phyloP scores from a whole-genome alignment of 2,888 invertebrate species.

The Tryphoninae sp. region DNA sequence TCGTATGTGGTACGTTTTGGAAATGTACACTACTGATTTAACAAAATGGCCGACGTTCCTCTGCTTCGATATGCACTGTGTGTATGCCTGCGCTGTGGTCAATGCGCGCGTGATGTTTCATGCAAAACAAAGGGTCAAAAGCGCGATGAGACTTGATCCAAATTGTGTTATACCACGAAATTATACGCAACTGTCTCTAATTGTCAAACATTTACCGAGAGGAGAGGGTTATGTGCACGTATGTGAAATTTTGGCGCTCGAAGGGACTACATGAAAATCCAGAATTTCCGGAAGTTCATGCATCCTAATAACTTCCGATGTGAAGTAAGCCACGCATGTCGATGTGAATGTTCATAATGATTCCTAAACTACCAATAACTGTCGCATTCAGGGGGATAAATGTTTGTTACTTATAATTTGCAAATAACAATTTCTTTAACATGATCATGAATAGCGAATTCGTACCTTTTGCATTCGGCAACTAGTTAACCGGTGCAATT shows the following conservation, averaged over 20 bases:
- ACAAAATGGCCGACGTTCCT: conserved; percentile 75
- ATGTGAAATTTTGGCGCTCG: conserved; percentile 56
- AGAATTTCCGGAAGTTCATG: conserved; percentile 39
- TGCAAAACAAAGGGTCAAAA: background rate
- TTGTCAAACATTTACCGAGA: conserved; percentile 2
- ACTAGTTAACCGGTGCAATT: too few species aligned
- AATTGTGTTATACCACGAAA: background rate
- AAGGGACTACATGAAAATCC: conserved; percentile 35
- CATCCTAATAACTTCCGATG: background rate
- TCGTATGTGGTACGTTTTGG: conserved; percentile 72
- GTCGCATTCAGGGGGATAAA: too few species aligned
- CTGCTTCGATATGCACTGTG: conserved; percentile 25
- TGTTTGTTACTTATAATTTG: too few species aligned
- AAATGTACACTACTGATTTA: conserved; percentile 69
- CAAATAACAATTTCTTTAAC: too few species aligned
- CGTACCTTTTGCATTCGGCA: too few species aligned
- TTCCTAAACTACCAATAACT: too few species aligned
- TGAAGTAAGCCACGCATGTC: too few species aligned
- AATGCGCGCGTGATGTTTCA: background rate
- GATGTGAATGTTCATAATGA: too few species aligned
- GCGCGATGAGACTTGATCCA: background rate
- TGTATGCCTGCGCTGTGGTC: background rate
- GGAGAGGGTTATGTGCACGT: conserved; percentile 26
- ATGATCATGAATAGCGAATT: too few species aligned
- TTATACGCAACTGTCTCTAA: background rate